Percentiles rank a stretch among this genome's conserved stretches.
Conservation (phyloP, 2,113 vertebrate species). For the Phylloscopus trochiloides region DNA sequence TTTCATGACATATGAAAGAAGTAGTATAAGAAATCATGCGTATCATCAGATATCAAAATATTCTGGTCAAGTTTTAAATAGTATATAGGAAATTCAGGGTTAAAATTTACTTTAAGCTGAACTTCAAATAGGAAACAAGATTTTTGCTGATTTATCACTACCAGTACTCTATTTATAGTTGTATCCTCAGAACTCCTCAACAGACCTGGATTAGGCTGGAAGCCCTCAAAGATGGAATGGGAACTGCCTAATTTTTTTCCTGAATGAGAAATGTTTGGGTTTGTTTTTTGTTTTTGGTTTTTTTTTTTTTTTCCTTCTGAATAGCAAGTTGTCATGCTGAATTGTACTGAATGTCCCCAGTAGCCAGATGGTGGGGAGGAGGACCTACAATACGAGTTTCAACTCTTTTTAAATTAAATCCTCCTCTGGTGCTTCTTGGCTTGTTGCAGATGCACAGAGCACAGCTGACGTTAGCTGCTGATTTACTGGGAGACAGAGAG, state of each 20-base stretch:
- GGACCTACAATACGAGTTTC: neutral
- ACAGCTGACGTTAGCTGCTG: neutral
- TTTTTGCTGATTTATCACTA: neutral
- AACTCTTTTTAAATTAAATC: neutral
- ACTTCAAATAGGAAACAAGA: neutral
- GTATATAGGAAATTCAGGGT: neutral
- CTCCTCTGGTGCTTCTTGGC: constrained; percentile 3
- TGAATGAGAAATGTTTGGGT: neutral
- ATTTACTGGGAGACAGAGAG: neutral
- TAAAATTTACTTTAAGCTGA: neutral
- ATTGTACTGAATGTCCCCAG: constrained; percentile 16
- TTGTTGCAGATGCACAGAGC: neutral
- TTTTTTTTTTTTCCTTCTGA: neutral
- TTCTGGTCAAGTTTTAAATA: neutral
- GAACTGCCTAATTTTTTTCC: neutral
- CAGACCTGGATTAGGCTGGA: neutral
- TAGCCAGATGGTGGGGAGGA: constrained; percentile 43
- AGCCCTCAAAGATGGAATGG: neutral
- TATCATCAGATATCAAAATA: neutral
- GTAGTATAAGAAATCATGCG: neutral
- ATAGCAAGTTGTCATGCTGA: neutral
- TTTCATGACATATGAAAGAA: neutral
- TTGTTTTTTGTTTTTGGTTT: neutral
- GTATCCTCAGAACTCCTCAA: neutral
- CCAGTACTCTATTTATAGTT: neutral